These are phyloP conservation scores for Formicarius rufipectus DNA, from an alignment of 2,113 vertebrate species.

Conservation along the genomic window DNA sequence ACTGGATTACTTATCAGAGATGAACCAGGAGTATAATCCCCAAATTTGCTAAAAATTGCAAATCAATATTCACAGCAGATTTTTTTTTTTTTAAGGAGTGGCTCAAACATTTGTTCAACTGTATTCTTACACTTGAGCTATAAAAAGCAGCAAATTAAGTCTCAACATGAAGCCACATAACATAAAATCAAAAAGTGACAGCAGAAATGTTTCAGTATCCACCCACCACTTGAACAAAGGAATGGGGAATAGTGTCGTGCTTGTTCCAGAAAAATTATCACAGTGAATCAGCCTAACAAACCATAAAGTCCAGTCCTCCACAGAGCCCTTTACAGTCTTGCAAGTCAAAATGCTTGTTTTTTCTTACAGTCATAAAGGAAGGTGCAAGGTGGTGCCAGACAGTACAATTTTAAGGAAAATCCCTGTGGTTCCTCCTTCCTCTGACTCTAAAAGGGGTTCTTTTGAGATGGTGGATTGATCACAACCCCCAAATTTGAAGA, in stretches of 20 bases:
- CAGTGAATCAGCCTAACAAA: neutral
- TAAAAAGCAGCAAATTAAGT: constrained; percentile 26
- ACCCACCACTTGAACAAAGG: neutral
- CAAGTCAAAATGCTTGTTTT: neutral
- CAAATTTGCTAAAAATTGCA: constrained; percentile 11
- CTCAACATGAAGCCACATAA: neutral
- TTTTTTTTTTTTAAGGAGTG: neutral
- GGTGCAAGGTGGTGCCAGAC: neutral
- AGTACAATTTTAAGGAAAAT: neutral
- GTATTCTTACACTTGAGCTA: constrained; percentile 28
- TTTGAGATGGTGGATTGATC: neutral
- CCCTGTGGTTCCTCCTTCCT: neutral
- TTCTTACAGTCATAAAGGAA: neutral
- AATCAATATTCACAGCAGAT: neutral
- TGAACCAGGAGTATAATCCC: neutral
- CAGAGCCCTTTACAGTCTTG: neutral
- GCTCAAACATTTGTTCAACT: constrained; percentile 6
- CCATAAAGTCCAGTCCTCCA: neutral
- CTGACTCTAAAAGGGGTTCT: neutral
- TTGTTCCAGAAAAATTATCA: neutral
- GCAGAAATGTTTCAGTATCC: constrained; percentile 8
- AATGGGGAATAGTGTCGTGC: neutral
- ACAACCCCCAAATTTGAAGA: neutral
- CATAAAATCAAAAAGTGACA: constrained; percentile 14
- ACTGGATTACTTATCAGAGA: accelerated